Base-by-base conservation (phyloP, 2,113 vertebrate genomes). In the Beaufortia kweichowensis region DNA sequence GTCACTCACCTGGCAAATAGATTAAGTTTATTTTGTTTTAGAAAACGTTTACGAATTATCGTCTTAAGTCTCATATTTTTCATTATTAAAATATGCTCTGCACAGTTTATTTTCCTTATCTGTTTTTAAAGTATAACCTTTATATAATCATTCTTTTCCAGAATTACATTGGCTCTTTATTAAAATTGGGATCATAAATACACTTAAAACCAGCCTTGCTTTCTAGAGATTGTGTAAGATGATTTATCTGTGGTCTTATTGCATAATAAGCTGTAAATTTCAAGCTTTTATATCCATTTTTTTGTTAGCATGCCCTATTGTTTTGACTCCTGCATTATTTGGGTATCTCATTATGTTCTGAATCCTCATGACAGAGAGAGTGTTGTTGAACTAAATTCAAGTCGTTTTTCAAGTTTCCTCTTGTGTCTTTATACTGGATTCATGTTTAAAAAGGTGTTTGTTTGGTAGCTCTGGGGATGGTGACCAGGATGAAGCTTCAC, bases 211-310 rank as follows among this genome's bases (percentile, higher is more conserved):
- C 48, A 14, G 28, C 29, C 3, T 1, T 19, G 24, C 41, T 64
- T 33, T 71, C 17, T 23, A 60, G 8, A 48, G 28, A 12, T 66
- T 81, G 65, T 48, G 23, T 60, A 66, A 64, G 46, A 64, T 56
- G 39, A 39, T 76, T 59, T 60, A 53, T 60, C 14, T 57, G 12
- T 21, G 29, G 21, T 71, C 17, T 41, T 80, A 31, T 76, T 53
- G 69, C 35, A 41, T 72, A 39, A 70, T 68, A 65, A 29, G 12
- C 28, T 69, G 26, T 75, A n/a, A 75, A 55, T 24, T 64, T 55
- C 19, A 10, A 5, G 26, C 14, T 57, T 50, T 21, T 29, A 21
- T 19, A 31, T 33, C 33, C 62, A 23, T 63, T 63, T 48, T 61
- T 10, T 53, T 53, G 8, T 23, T 4, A 14, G n/a, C 48, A 43